Evolutionary conservation across 2,113 vertebrate species (phyloP).

Genomic region (Cariama cristata): DNA sequence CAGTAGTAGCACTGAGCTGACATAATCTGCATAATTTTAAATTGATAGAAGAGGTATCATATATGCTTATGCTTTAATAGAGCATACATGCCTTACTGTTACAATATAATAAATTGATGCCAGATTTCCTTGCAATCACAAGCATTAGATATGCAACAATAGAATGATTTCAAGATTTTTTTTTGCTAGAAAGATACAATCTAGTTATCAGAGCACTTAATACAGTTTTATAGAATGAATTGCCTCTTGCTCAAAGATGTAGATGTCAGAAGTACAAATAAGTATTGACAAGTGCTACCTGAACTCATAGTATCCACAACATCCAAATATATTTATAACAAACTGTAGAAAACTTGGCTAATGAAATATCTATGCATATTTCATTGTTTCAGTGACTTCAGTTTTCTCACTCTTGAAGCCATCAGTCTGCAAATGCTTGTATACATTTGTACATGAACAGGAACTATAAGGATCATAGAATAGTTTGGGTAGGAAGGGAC

Average conservation of each 20-base stretch:
- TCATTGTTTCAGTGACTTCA: background rate
- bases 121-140: background rate
- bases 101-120: background rate
- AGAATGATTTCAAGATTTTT: background rate
- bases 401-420: background rate
- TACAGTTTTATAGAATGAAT: background rate
- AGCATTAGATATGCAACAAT: background rate
- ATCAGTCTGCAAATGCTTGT: background rate
- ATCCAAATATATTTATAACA: background rate
- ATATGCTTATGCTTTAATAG: background rate
- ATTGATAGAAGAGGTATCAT: background rate
- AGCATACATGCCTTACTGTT: accelerated
- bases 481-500: background rate
- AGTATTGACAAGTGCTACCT: background rate
- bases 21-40: background rate
- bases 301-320: background rate
- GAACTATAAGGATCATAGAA: background rate
- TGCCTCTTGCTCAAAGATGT: background rate
- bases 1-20: background rate
- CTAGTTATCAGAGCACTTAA: background rate
- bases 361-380: background rate
- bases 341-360: background rate
- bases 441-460: background rate
- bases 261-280: background rate
- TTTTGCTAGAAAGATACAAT: background rate